Conservation (phyloP, 2,888 invertebrate genomes). For the Drosophila monieri region DNA sequence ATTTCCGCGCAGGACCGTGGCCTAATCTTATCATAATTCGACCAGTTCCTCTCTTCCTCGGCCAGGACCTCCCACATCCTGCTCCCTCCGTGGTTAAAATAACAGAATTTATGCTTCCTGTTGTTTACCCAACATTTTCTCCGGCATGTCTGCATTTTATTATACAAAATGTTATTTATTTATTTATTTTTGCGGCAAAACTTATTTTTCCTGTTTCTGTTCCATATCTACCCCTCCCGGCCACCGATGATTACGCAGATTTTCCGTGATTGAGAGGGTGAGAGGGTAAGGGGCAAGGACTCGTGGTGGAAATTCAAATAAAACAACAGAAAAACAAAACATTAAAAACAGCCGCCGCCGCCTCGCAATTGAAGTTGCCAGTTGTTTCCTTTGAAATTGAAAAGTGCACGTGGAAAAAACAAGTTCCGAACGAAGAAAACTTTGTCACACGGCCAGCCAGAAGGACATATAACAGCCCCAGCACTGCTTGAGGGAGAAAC, state of each 20-base stretch:
- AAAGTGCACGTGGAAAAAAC: conserved; percentile 23
- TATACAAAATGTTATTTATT: conserved; percentile 63
- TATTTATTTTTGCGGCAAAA: conserved; percentile 66
- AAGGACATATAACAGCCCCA: background rate
- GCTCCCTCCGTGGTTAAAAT: conserved; percentile 9
- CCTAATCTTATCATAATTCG: conserved; percentile 58
- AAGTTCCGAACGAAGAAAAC: conserved; percentile 32
- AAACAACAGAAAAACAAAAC: conserved; percentile 56
- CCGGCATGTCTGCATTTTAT: conserved; percentile 40
- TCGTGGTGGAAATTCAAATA: conserved; percentile 44
- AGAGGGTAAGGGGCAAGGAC: conserved; percentile 14
- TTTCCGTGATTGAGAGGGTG: conserved; percentile 11
- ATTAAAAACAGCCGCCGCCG: conserved; percentile 64
- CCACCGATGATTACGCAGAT: conserved; percentile 53
- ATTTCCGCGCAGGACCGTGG: conserved; percentile 28
- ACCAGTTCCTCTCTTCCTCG: conserved; percentile 16
- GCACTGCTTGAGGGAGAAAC: conserved; percentile 2
- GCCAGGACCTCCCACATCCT: background rate
- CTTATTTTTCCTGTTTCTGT: conserved; percentile 48
- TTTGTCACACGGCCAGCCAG: conserved; percentile 38
- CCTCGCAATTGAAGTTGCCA: conserved; percentile 37
- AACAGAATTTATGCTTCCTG: conserved; percentile 64
- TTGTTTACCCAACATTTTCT: conserved; percentile 44
- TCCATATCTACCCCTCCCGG: background rate
- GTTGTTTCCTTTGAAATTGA: conserved; percentile 47